These are phyloP conservation scores for Buphagus erythrorhynchus DNA, from an alignment of 2,797 vertebrate genomes.

Conservation along the genomic window DNA sequence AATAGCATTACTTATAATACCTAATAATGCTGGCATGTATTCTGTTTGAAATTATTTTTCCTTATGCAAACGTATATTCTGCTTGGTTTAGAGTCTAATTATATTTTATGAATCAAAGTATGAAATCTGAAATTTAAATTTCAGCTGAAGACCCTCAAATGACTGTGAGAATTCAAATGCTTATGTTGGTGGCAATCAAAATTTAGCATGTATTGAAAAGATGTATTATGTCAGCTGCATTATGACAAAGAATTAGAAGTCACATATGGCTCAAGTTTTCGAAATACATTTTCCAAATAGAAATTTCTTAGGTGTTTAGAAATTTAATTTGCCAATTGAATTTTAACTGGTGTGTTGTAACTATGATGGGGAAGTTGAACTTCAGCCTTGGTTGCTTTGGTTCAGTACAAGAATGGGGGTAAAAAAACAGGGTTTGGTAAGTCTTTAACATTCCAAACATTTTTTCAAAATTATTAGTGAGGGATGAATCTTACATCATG, in stretches of 20 bases:
- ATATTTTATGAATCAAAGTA: not conserved
- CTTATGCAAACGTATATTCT: not conserved
- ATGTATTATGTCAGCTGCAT: not conserved
- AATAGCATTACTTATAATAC: not conserved
- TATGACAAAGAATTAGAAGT: not conserved
- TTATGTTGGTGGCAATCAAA: not conserved
- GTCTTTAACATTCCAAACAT: not conserved
- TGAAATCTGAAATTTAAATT: constrained; percentile 7
- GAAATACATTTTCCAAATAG: not conserved
- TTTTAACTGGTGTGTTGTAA: not conserved
- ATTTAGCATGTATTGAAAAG: not conserved
- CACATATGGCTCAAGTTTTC: not conserved
- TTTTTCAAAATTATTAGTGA: not conserved
- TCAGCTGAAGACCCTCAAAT: not conserved
- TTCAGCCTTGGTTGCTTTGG: not conserved
- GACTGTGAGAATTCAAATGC: not conserved
- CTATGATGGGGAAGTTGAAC: not conserved
- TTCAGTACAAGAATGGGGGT: not conserved
- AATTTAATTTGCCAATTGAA: not conserved
- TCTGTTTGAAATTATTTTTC: not conserved
- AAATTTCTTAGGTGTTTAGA: not conserved
- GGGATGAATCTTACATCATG: not conserved
- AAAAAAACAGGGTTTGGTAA: not conserved
- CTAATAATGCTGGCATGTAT: not conserved
- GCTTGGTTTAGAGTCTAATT: not conserved